Base-by-base conservation (phyloP, 2,113 vertebrate genomes). In the Petrocephalus microphthalmus region DNA sequence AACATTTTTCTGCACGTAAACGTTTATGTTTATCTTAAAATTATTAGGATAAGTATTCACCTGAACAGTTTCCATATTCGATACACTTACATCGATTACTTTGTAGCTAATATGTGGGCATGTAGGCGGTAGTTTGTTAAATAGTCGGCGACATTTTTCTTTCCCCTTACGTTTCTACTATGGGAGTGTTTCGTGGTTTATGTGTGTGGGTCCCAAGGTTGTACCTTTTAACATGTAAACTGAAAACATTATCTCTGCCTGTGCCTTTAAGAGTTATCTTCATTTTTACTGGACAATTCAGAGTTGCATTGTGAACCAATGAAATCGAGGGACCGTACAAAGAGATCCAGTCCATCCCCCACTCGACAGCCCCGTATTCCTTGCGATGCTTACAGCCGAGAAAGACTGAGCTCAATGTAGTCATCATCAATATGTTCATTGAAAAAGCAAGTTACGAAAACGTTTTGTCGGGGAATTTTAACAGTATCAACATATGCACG, bases 331-430 rank as follows among this genome's bases (percentile, higher is more conserved):
- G 86, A 83, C 87, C 86, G 89, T 71, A 91, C 89, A 90, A 88
- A 92, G 92, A 84, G 88, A 93, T 93, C 93, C 57, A 91, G 89
- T 91, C 89, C 89, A 90, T 91, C 85, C 90, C 81, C 57, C 67
- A 78, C 8, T 49, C 60, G 25, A 29, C 2, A 88, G 88, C 67
- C 84, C 87, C 86, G 84, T 87, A 67, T 87, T 2, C 33, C 49
- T 42, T 91, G 86, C 37, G 84, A 47, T 87, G 89, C 84, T 86
- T 82, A 45, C 10, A 45, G 81, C 56, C 87, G 82, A 57, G 52
- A 67, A 42, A 88, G 52, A 60, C 82, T 22, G 60, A 54, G 64
- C 29, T 49, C 49, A 52, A 7, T 25, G 82, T 52, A 84, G 49
- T 51, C 22, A 78, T 78, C 33, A 33, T 25, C 33, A 42, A 53